Evolutionary conservation across 2,113 vertebrate species (phyloP).

Genomic region (Notechis scutatus): DNA sequence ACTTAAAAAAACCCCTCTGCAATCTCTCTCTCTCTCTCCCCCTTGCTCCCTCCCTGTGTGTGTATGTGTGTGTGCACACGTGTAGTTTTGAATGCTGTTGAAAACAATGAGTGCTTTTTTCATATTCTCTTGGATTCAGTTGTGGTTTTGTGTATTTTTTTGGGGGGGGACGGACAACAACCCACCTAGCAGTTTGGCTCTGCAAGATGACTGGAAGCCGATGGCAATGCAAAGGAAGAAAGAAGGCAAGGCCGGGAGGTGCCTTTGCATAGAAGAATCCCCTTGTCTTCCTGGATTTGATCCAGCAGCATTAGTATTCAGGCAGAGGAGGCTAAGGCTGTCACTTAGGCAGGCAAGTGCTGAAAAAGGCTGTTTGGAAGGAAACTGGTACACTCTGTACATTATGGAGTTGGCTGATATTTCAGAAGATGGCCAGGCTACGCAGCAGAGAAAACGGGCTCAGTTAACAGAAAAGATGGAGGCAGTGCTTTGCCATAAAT

Average conservation of each 20-base stretch:
- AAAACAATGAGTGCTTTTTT: neutral
- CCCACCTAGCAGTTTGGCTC: neutral
- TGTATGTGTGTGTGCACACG: no score
- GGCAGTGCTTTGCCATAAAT: neutral
- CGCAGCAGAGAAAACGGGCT: neutral
- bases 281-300: neutral
- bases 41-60: no score
- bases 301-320: neutral
- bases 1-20: neutral
- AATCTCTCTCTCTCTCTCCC: neutral
- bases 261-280: neutral
- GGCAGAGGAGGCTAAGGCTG: neutral
- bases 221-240: neutral
- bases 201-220: neutral
- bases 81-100: neutral
- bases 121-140: neutral
- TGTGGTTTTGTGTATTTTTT: neutral
- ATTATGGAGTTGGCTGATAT: neutral
- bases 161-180: neutral
- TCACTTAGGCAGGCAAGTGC: slow-evolving; percentile 6
- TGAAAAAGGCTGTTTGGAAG: slow-evolving; percentile 10
- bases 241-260: neutral
- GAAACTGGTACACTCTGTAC: neutral
- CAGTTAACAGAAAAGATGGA: neutral
- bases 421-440: neutral